Evolutionary conservation across 2,888 invertebrate genomes (phyloP).

Genomic region (Tetramorium bicarinatum): DNA sequence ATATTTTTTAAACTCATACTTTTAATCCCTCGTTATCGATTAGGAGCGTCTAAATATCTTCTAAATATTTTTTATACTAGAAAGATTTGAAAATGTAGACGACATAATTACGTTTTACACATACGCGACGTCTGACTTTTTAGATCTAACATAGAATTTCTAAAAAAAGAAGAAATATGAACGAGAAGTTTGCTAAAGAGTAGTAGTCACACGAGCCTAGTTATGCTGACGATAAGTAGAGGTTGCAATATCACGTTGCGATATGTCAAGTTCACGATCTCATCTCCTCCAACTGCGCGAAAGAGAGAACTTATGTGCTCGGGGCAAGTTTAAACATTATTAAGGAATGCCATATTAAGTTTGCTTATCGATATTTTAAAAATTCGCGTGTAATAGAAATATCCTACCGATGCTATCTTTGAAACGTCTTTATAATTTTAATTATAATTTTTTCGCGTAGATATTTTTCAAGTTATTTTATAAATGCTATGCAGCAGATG

Average conservation of each 20-base stretch:
- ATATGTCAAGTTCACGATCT: conserved; percentile 65
- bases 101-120: not conserved
- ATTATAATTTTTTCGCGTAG: conserved; percentile 1
- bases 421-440: not conserved
- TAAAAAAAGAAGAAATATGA: not conserved
- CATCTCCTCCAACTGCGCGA: conserved; percentile 16
- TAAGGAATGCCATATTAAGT: conserved; percentile 14
- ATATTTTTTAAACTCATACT: not conserved
- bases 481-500: not conserved
- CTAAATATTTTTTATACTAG: not conserved
- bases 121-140: not conserved
- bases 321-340: conserved; percentile 7
- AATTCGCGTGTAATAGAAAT: not conserved
- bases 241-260: conserved; percentile 7
- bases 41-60: not conserved
- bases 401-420: not conserved
- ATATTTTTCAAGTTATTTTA: conserved; percentile 3
- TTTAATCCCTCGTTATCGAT: not conserved
- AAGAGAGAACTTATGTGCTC: conserved; percentile 8
- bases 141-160: not conserved
- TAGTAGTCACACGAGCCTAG: not conserved
- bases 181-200: conserved; percentile 10
- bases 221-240: conserved; percentile 10
- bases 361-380: conserved; percentile 5
- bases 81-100: not conserved